phyloP scores from a whole-genome alignment of 2,888 invertebrate species.

The Trachelus troglodyta region DNA sequence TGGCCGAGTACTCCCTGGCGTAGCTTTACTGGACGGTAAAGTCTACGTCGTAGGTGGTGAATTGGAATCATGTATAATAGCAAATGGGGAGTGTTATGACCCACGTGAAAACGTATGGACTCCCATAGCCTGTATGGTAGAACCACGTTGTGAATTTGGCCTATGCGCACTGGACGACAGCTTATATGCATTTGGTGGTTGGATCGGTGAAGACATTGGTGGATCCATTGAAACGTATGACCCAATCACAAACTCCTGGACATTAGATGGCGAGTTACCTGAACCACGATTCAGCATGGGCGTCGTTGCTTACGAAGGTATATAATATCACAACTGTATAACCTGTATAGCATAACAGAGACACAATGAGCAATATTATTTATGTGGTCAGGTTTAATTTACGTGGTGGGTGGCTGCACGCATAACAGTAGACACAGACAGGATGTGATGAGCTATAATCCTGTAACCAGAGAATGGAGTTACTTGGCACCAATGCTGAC shows the following conservation, averaged over 20 bases:
- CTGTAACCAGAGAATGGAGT: conserved; percentile 84
- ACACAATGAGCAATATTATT: neutral
- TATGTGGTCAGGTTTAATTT: conserved; percentile 77
- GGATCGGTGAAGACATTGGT: conserved; percentile 93
- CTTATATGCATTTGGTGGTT: conserved; percentile 91
- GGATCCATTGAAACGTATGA: conserved; percentile 90
- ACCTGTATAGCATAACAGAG: neutral
- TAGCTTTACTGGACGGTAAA: conserved; percentile 83
- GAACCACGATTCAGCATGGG: conserved; percentile 94
- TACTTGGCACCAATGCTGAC: conserved; percentile 81
- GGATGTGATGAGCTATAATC: conserved; percentile 84
- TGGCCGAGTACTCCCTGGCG: conserved; percentile 89
- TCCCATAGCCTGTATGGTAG: conserved; percentile 73
- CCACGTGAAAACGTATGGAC: conserved; percentile 74
- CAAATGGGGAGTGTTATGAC: conserved; percentile 88
- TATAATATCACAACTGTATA: conserved; percentile 10
- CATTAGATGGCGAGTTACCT: conserved; percentile 80
- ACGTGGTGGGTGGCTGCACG: conserved; percentile 92
- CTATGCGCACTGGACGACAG: conserved; percentile 85
- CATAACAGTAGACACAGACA: conserved; percentile 82
- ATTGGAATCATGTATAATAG: conserved; percentile 87
- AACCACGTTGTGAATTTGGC: conserved; percentile 91
- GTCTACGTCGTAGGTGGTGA: conserved; percentile 94
- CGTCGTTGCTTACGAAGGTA: conserved; percentile 84
- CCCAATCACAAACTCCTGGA: conserved; percentile 83